Base-by-base conservation (phyloP, 2,797 vertebrate species). In the Scarus forsteni region DNA sequence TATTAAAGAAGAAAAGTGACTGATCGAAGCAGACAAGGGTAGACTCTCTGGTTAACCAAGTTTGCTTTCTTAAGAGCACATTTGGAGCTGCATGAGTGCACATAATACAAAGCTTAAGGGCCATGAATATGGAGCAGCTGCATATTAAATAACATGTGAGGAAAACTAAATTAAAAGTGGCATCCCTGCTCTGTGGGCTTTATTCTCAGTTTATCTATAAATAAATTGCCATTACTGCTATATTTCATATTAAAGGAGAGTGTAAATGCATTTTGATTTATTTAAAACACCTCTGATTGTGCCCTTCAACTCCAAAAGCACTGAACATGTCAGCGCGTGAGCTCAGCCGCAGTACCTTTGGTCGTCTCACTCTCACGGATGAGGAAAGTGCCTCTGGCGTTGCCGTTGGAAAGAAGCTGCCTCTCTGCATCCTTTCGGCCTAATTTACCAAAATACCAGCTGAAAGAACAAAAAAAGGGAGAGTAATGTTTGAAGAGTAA, bases 361-460 rank as follows among this genome's bases (percentile, higher is more conserved):
- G 97, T 99, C 91, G 98, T 99, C 96, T 99, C 98, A 1, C 98
- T 99, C 91, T 99, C 98, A 34, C 98, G 96, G 90, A 99, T 99
- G 86, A 99, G 96, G 94, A 98, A 99, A 89, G 98, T 99, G 92
- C 98, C 98, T 94, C 98, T 95, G 81, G 97, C 97, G 79, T 98
- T 99, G 92, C 98, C 96, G 88, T 96, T 97, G 40, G 96, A 99
- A 83, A 99, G 92, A 72, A 99, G 95, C 86, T 99, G 98, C 89
- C 98, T 96, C 92, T 99, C 98, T 0, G 98, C 98, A 83, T 99
- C 98, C 93, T 99, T 99, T 73, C 98, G 95, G 83, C 98, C 97
- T 77, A 99, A 95, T 95, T 99, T 99, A 79, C 98, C 98, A 70
- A 99, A 99, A 93, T 99, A 99, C 98, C 98, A 99, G 93, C 98